phyloP scores from a whole-genome alignment of 2,113 vertebrate genomes.

The Axis porcinus region DNA sequence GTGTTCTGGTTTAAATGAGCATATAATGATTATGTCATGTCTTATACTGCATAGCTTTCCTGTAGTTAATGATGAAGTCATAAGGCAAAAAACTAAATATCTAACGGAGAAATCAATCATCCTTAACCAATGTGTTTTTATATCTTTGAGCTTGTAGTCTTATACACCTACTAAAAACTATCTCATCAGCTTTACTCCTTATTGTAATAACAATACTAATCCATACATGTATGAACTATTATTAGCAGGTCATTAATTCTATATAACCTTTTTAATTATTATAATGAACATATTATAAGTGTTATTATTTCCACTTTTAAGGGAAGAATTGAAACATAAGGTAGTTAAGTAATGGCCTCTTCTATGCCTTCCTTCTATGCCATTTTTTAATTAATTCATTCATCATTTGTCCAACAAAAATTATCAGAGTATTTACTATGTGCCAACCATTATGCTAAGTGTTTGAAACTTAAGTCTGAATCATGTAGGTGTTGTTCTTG shows the following conservation, averaged over 20 bases:
- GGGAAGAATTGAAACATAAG: not conserved
- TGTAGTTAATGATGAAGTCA: slow-evolving; percentile 49
- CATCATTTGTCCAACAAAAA: not conserved
- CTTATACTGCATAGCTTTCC: slow-evolving; percentile 34
- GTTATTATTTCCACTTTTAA: not conserved
- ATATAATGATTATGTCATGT: slow-evolving; percentile 60
- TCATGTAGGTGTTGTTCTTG: not conserved
- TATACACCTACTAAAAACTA: not conserved
- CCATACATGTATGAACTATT: not conserved
- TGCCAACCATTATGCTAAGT: not conserved
- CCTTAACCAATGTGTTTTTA: slow-evolving; percentile 30
- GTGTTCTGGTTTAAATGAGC: slow-evolving; percentile 68
- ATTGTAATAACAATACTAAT: not conserved
- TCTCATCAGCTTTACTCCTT: not conserved
- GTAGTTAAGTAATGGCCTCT: not conserved
- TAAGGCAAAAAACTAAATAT: slow-evolving; percentile 19
- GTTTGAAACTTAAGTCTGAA: not conserved
- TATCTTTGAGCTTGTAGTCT: not conserved
- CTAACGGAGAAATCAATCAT: slow-evolving; percentile 9
- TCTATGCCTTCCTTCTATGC: not conserved
- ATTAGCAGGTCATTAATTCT: not conserved
- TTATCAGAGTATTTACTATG: not conserved
- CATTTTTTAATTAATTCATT: not conserved
- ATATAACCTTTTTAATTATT: not conserved
- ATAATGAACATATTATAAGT: not conserved